These are phyloP conservation scores for Ormyrus labotus DNA, from an alignment of 2,888 invertebrate species.

Conservation along the genomic window DNA sequence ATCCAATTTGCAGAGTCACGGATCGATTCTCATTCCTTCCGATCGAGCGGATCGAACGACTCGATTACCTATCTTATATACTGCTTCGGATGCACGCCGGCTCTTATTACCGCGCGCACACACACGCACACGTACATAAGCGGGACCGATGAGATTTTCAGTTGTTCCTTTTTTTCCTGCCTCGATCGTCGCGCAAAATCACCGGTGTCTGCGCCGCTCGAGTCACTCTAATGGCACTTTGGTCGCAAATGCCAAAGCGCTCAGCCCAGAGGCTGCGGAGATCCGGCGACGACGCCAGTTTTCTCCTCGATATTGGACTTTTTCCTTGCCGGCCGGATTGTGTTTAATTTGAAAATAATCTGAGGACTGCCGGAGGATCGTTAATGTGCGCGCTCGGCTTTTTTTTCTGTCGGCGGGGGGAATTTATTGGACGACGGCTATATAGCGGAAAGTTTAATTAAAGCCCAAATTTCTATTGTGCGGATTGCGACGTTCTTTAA, in stretches of 20 bases:
- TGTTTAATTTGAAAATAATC: conserved; percentile 49
- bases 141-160: conserved; percentile 50
- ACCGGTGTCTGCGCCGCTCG: conserved; percentile 44
- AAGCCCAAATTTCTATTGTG: too few species aligned
- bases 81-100: conserved; percentile 13
- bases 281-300: background rate
- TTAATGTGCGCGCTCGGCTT: background rate
- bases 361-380: background rate
- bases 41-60: conserved; percentile 57
- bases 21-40: conserved; percentile 57
- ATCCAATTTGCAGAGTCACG: conserved; percentile 58
- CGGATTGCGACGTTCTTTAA: too few species aligned
- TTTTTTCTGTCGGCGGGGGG: too few species aligned
- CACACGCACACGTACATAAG: background rate
- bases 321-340: conserved; percentile 1
- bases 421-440: too few species aligned
- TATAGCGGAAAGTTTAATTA: too few species aligned
- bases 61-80: conserved; percentile 56
- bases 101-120: conserved; percentile 44
- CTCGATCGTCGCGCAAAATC: conserved; percentile 54
- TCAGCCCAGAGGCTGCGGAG: conserved; percentile 11
- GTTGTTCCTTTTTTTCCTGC: conserved; percentile 38
- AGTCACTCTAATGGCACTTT: too few species aligned
- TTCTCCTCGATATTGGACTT: conserved; percentile 7
- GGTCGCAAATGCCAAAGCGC: background rate